These are phyloP conservation scores for Chrysomallon squamiferum DNA, from an alignment of 1,140 invertebrate genomes.

Conservation along the genomic window DNA sequence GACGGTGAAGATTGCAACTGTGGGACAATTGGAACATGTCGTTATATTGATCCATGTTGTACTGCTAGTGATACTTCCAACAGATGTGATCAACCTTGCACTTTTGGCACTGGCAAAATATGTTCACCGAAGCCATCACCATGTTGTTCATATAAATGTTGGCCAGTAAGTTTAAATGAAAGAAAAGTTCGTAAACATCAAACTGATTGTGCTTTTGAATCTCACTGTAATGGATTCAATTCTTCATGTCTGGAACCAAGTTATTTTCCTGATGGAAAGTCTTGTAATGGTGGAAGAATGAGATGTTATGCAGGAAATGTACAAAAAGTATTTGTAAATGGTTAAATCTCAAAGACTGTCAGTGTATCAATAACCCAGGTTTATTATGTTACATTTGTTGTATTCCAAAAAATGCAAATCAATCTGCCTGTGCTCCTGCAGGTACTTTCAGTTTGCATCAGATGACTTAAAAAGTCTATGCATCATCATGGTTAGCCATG, in stretches of 20 bases:
- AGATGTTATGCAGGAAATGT: constrained; percentile 37
- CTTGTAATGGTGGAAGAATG: constrained; percentile 30
- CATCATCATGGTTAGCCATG: constrained; percentile 21
- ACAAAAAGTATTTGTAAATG: constrained; percentile 28
- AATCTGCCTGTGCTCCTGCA: constrained; percentile 12
- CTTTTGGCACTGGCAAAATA: not conserved
- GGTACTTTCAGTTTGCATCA: not conserved
- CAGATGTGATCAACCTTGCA: too few relatives aligned
- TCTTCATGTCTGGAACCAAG: constrained; percentile 25
- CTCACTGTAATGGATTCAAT: constrained; percentile 33
- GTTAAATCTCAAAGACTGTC: constrained; percentile 24
- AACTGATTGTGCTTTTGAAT: constrained; percentile 25
- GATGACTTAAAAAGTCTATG: not conserved
- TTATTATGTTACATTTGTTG: constrained; percentile 30
- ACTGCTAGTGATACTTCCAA: constrained; percentile 19
- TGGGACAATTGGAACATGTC: constrained; percentile 32
- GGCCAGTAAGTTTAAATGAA: not conserved
- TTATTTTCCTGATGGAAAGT: constrained; percentile 19
- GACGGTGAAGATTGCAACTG: constrained; percentile 55
- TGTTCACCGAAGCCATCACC: constrained; percentile 34
- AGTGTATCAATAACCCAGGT: constrained; percentile 13
- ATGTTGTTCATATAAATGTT: constrained; percentile 38
- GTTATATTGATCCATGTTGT: constrained; percentile 44
- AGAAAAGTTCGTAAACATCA: constrained; percentile 21
- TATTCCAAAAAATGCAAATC: constrained; percentile 3